These are phyloP conservation scores for Brotula barbata DNA, from an alignment of 2,797 vertebrate species.

Conservation along the genomic window DNA sequence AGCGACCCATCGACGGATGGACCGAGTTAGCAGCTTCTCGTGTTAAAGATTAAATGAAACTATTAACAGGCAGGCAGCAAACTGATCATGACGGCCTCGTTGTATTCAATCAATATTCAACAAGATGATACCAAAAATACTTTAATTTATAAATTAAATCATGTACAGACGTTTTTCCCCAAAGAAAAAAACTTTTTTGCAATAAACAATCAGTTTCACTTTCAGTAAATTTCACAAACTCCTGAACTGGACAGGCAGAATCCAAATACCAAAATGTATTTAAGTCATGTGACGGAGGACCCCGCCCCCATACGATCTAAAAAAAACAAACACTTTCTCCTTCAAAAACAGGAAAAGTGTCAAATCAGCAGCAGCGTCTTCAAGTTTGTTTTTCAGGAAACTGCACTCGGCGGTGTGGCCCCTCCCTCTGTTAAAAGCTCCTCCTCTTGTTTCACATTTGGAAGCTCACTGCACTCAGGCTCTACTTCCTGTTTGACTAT, in stretches of 20 bases:
- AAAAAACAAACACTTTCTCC: constrained; percentile 82
- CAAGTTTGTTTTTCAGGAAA: constrained; percentile 45
- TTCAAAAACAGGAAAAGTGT: constrained; percentile 43
- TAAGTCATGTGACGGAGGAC: constrained; percentile 82
- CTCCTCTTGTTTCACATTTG: constrained; percentile 79
- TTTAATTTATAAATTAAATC: constrained; percentile 99
- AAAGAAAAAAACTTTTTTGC: constrained; percentile 47
- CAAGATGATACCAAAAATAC: constrained; percentile 98
- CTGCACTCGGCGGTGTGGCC: constrained; percentile 65
- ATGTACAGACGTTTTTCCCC: constrained; percentile 83
- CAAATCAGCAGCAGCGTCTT: constrained; percentile 59
- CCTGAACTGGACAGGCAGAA: constrained; percentile 87
- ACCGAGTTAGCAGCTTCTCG: not conserved
- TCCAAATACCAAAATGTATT: constrained; percentile 99
- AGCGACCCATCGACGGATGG: not conserved
- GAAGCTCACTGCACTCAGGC: constrained; percentile 68
- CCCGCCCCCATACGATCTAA: constrained; percentile 82
- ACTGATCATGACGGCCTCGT: constrained; percentile 70
- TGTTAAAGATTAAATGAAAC: constrained; percentile 1
- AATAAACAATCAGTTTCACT: constrained; percentile 45
- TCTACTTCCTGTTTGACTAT: constrained; percentile 85
- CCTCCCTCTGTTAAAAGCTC: constrained; percentile 66
- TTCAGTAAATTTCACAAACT: constrained; percentile 62
- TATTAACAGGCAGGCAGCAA: constrained; percentile 38
- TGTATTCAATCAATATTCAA: constrained; percentile 85